Conservation (phyloP, 2,113 vertebrate species). For the Anser brachyrhynchus region DNA sequence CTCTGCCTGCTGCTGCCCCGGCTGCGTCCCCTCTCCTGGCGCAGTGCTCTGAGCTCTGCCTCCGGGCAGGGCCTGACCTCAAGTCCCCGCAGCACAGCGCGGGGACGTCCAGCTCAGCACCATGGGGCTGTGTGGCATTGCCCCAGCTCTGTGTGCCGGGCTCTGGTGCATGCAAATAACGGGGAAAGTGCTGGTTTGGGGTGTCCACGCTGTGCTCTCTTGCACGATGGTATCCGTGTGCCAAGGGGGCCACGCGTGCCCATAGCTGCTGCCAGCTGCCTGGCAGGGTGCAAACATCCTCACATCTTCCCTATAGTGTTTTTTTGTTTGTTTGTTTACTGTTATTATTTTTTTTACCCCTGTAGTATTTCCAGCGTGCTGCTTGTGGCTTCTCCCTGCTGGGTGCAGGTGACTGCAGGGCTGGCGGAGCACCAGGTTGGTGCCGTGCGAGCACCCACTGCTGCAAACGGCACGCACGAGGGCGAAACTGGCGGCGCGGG, state of each 20-base stretch:
- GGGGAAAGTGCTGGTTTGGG: background rate
- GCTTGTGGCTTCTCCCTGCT: background rate
- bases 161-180: background rate
- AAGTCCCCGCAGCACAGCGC: background rate
- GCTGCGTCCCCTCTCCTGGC: background rate
- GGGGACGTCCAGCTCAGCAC: background rate
- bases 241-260: background rate
- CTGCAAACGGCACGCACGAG: background rate
- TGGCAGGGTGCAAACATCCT: background rate
- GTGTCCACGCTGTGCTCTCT: background rate
- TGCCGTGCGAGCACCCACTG: accelerated
- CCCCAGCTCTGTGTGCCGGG: background rate
- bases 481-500: background rate
- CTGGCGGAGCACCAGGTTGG: background rate
- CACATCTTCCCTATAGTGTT: background rate
- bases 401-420: background rate
- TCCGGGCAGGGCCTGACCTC: background rate
- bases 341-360: too few relatives aligned
- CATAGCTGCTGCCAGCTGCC: background rate
- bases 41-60: background rate
- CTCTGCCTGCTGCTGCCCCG: background rate
- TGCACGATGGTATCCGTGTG: background rate
- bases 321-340: background rate
- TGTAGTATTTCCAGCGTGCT: accelerated
- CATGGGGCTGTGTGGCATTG: too few relatives aligned